Evolutionary conservation across 2,113 vertebrate species (phyloP), one percentile per base, ranked within the genome.

Genomic region (Callopanchax toddi): DNA sequence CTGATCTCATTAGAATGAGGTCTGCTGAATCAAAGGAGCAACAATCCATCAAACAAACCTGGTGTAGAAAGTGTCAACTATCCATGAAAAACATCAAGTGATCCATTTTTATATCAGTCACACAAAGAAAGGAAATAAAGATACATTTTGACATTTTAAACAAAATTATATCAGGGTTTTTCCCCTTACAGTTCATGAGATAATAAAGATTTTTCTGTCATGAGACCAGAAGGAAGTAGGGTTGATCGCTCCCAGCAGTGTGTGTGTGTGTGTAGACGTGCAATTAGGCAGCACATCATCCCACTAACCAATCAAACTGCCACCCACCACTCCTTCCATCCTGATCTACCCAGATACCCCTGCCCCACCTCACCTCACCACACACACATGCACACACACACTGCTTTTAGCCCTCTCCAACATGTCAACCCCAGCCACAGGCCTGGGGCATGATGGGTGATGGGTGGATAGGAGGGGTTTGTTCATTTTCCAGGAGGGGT

Each of bases 301-400:
- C 64, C 67, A 73, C 59, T 45, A 81, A 63, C 84, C 86, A 84
- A 85, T 87, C 76, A 71, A 45, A 76, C 5, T 32, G 36, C 61
- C 55, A 69, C 61, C 53, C 64, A 60, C 25, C 60, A n/a, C 36
- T 62, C 53, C 60, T 45, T 29, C 17, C 50, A 40, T 56, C 63
- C 60, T 52, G 45, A 75, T 87, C 76, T 83, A 79, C 82, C 84
- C 81, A 72, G 81, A 87, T 65, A 86, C 87, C 72, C 60, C 54
- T 25, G 22, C 46, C 65, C 36, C 63, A 72, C 39, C 40, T 53
- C 42, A 18, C 53, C 48, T 9, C 9, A 64, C 51, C n/a, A 71
- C 56, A 48, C 57, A 55, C 66, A 25, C 57, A 51, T 61, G 18
- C 67, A 48, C 67, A 23, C 67, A 55, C 34, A 15, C 43, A 50